Conservation (phyloP, 2,888 invertebrate species). For the Aphidoletes aphidimyza region DNA sequence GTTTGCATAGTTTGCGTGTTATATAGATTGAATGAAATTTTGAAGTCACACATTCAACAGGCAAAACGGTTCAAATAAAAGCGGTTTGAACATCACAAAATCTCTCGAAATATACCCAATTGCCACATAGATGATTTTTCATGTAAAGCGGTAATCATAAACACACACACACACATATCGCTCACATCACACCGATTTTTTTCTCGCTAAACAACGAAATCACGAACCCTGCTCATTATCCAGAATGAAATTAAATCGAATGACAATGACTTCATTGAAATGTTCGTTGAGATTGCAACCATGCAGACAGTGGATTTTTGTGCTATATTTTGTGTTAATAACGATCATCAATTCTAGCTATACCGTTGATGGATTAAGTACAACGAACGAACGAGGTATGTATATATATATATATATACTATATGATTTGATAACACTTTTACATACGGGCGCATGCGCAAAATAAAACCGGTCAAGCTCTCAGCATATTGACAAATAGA, state of each 20-base stretch:
- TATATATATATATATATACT: too few species aligned
- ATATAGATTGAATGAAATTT: neutral
- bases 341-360: conserved; percentile 24
- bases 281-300: neutral
- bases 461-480: too few species aligned
- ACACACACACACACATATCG: neutral
- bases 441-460: too few species aligned
- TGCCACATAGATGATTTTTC: neutral
- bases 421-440: too few species aligned
- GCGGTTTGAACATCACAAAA: neutral
- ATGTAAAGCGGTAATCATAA: neutral
- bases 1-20: neutral
- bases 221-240: conserved; percentile 3
- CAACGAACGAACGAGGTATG: conserved; percentile 54
- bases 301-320: conserved; percentile 37
- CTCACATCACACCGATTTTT: too few species aligned
- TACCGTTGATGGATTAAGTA: conserved; percentile 55
- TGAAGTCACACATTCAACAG: neutral
- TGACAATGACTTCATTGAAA: conserved; percentile 26
- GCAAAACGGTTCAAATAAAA: too few species aligned
- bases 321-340: conserved; percentile 51
- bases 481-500: too few species aligned
- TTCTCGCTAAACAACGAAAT: conserved; percentile 8
- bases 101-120: neutral
- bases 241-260: conserved; percentile 27